Evolutionary conservation across 1,140 invertebrate genomes (phyloP).

Genomic region (Pseudomyrmex pallidus): DNA sequence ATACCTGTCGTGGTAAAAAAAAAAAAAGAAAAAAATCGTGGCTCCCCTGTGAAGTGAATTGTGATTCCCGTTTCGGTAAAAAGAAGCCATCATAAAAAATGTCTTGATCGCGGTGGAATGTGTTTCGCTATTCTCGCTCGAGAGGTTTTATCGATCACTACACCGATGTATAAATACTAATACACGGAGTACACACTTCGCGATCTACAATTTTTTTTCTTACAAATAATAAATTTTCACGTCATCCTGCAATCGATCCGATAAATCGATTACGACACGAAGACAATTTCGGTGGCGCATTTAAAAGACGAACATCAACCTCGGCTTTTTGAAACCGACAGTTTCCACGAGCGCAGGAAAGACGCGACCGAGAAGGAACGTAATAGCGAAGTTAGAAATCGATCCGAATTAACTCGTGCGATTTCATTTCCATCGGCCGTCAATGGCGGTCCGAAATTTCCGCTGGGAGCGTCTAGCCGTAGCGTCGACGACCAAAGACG

Average conservation of each 20-base stretch:
- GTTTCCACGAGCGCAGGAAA: constrained; percentile 8
- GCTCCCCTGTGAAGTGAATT: constrained; percentile 23
- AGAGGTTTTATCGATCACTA: constrained; percentile 38
- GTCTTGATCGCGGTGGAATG: constrained; percentile 44
- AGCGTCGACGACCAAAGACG: not conserved
- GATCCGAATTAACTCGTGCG: constrained; percentile 69
- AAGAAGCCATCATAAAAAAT: constrained; percentile 54
- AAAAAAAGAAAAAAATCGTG: constrained; percentile 53
- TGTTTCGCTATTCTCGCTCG: constrained; percentile 8
- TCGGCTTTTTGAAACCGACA: not conserved
- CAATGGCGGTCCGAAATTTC: constrained; percentile 65
- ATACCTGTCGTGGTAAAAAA: constrained; percentile 63
- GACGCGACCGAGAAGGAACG: constrained; percentile 38
- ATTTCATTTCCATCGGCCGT: constrained; percentile 69
- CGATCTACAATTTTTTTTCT: not conserved
- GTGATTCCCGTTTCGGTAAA: constrained; percentile 47
- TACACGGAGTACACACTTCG: not conserved
- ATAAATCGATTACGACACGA: not conserved
- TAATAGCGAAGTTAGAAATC: constrained; percentile 68
- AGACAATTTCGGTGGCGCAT: not conserved
- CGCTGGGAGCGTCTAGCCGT: constrained; percentile 35
- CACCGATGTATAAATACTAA: constrained; percentile 8
- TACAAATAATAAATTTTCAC: not conserved
- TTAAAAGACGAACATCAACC: not conserved
- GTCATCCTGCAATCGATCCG: too few species aligned